Evolutionary conservation across 1,140 invertebrate genomes (phyloP).

Genomic region (Telenomus remus): DNA sequence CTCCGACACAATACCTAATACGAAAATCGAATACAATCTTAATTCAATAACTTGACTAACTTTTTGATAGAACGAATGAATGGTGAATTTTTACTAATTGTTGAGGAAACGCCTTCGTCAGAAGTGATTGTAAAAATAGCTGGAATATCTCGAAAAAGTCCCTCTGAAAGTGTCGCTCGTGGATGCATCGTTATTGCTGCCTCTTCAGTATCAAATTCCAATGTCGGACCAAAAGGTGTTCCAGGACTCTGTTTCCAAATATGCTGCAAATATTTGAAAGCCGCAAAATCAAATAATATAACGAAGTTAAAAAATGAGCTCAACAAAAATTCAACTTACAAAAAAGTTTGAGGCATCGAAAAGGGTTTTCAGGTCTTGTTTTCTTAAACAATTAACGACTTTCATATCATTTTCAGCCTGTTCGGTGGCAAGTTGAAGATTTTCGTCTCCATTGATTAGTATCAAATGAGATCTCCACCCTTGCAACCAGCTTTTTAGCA

Average conservation of each 20-base stretch:
- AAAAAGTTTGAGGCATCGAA: slow-evolving; percentile 11
- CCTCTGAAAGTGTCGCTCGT: slow-evolving; percentile 28
- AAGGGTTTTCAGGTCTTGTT: slow-evolving; percentile 2
- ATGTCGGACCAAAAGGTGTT: slow-evolving; percentile 61
- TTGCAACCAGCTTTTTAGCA: slow-evolving; percentile 45
- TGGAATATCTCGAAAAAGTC: slow-evolving; percentile 66
- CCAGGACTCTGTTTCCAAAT: slow-evolving; percentile 7
- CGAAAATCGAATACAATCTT: not conserved
- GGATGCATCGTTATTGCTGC: slow-evolving; percentile 66
- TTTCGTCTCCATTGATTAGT: too few relatives aligned
- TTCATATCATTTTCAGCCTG: not conserved
- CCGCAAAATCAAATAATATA: too few relatives aligned
- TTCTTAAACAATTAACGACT: slow-evolving; percentile 62
- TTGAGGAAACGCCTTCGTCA: slow-evolving; percentile 64
- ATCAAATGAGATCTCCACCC: too few relatives aligned
- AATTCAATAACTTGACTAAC: too few relatives aligned
- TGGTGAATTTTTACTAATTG: slow-evolving; percentile 62
- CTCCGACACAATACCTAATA: slow-evolving; percentile 14
- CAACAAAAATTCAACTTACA: slow-evolving; percentile 6
- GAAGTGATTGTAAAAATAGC: slow-evolving; percentile 61
- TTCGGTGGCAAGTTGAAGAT: too few relatives aligned
- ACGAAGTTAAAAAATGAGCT: too few relatives aligned
- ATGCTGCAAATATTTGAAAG: slow-evolving; percentile 4
- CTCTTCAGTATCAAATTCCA: slow-evolving; percentile 63
- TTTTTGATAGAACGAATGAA: too few relatives aligned